Base-by-base conservation (phyloP, 2,797 vertebrate species). In the Dromococcyx pavoninus region DNA sequence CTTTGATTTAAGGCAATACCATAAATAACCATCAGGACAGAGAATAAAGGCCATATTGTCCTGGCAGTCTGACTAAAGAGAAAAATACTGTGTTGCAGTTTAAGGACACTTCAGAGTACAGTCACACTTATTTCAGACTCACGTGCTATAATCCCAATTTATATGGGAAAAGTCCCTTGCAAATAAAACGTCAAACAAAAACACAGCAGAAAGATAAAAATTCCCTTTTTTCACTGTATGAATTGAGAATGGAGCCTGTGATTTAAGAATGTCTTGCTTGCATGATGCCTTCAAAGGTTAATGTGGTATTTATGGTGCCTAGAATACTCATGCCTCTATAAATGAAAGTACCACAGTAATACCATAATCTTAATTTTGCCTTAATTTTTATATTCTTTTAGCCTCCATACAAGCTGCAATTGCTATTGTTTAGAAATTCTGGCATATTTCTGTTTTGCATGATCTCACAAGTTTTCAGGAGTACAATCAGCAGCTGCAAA, bases 311-410 rank as follows among this genome's bases (percentile, higher is more conserved):
- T 27, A 7, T 3, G 22, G 12, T 6, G 11, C 11, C 80, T 17
- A 16, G 2, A 30, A 37, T 6, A 11, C 35, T 39, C 8, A 1
- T 1, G 5, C 2, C 12, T 58, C 32, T 35, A 11, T 4, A 32
- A 12, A 37, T 6, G 43, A 4, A 67, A 62, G 44, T 22, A 37
- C 18, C 62, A 41, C 9, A 32, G 9, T 0, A 46, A 9, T 30
- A 7, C 10, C 6, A 10, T 0, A 13, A 73, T 46, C 22, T 17
- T 17, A 17, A 7, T 5, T 30, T 25, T 82, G 43, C 23, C 56
- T 50, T 22, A 33, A 27, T n/a, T 66, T 23, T 6, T 16, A 8
- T 4, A 33, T 22, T 39, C 14, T 3, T 21, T 15, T 4, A 65
- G 66, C 17, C 37, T 69, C 61, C 61, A 64, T 13, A 27, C 35